Conservation (phyloP, 2,797 vertebrate genomes). For the Neopelma chrysocephalum region DNA sequence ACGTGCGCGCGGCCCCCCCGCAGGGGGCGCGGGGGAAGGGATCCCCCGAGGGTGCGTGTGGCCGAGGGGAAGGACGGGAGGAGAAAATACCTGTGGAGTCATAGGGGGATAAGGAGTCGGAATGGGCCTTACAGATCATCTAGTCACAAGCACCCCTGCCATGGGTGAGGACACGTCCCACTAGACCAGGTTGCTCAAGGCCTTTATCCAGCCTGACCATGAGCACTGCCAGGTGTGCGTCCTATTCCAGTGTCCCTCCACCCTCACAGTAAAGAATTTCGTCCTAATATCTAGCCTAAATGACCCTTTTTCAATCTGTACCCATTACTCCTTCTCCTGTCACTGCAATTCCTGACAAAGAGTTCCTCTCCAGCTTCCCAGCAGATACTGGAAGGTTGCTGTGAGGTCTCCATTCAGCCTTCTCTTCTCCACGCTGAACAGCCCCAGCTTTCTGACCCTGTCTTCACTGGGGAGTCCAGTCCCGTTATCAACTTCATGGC, state of each 20-base stretch:
- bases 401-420: too few species aligned
- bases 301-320: not conserved
- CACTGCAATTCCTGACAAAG: rapidly evolving
- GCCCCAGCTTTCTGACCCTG: too few species aligned
- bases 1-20: not conserved
- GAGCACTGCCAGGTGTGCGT: too few species aligned
- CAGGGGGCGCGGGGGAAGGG: not conserved
- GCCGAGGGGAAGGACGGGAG: rapidly evolving
- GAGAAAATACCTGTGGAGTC: rapidly evolving
- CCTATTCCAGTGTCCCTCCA: not conserved
- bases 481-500: not conserved
- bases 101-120: rapidly evolving
- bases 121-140: too few species aligned
- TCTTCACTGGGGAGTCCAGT: not conserved
- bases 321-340: not conserved
- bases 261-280: not conserved
- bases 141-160: not conserved
- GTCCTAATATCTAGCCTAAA: too few species aligned
- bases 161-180: rapidly evolving
- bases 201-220: not conserved
- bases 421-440: too few species aligned
- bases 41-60: not conserved
- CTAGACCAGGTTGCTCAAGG: too few species aligned
- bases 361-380: not conserved
- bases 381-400: too few species aligned